Evolutionary conservation across 2,888 invertebrate genomes (phyloP).

Genomic region (Chymomyza caudatula): DNA sequence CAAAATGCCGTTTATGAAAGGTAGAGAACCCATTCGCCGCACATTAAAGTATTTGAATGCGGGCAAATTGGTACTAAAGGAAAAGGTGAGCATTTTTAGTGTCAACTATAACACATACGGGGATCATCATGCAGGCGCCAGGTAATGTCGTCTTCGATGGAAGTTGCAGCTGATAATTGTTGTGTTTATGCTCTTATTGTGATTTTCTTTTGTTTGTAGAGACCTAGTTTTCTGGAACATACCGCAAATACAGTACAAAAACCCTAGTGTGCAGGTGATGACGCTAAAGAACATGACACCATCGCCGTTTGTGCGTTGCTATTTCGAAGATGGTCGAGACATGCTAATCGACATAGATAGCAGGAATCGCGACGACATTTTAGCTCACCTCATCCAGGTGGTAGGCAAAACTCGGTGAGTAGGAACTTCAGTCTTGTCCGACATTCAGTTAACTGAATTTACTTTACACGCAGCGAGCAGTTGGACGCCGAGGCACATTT

Average conservation of each 20-base stretch:
- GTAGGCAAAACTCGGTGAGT: constrained; percentile 89
- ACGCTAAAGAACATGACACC: constrained; percentile 94
- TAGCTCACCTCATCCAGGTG: constrained; percentile 87
- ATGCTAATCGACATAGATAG: constrained; percentile 93
- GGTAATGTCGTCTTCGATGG: constrained; percentile 75
- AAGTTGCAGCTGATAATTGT: neutral
- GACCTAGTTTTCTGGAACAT: constrained; percentile 97
- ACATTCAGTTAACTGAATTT: neutral
- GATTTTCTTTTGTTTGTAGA: constrained; percentile 79
- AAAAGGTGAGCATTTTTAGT: constrained; percentile 90
- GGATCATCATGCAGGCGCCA: no score
- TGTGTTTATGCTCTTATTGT: neutral
- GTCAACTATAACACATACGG: constrained; percentile 89
- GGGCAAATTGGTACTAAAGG: constrained; percentile 88
- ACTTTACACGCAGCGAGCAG: constrained; percentile 77
- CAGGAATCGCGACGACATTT: constrained; percentile 89
- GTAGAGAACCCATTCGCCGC: constrained; percentile 90
- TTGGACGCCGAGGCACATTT: constrained; percentile 82
- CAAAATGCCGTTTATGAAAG: constrained; percentile 88
- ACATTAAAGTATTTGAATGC: constrained; percentile 90
- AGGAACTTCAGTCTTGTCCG: no score
- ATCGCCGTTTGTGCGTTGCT: constrained; percentile 93
- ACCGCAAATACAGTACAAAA: constrained; percentile 96
- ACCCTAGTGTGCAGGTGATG: constrained; percentile 92
- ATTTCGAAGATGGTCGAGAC: constrained; percentile 88